Evolutionary conservation across 2,888 invertebrate species (phyloP).

Genomic region (Crepidodera aurea): DNA sequence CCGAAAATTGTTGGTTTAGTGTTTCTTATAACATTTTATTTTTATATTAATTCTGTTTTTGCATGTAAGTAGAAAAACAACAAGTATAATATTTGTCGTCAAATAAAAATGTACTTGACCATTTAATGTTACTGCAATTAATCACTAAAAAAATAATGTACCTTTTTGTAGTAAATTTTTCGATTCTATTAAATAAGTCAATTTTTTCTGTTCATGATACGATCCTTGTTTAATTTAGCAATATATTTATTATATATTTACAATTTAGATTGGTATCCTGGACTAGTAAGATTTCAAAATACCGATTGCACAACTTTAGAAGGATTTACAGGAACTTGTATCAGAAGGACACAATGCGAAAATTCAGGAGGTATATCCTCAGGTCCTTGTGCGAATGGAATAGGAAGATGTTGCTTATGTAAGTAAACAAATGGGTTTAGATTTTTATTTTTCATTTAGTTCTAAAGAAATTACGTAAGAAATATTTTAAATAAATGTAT

Average conservation of each 20-base stretch:
- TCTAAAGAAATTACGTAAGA: not conserved
- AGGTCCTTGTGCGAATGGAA: constrained; percentile 74
- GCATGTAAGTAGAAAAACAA: constrained; percentile 8
- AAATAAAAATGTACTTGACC: too few relatives aligned
- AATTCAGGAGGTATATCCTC: constrained; percentile 75
- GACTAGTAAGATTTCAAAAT: constrained; percentile 78
- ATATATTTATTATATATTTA: too few relatives aligned
- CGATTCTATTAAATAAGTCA: too few relatives aligned
- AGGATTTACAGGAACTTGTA: constrained; percentile 76
- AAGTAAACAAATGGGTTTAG: constrained; percentile 57
- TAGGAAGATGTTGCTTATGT: constrained; percentile 86
- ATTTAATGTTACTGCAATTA: too few relatives aligned
- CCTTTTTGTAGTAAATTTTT: too few relatives aligned
- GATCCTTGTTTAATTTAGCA: too few relatives aligned
- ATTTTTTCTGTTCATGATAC: too few relatives aligned
- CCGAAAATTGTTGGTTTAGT: constrained; percentile 12
- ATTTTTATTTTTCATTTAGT: too few relatives aligned
- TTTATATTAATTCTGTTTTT: constrained; percentile 11
- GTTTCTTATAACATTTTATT: constrained; percentile 1
- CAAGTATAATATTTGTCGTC: too few relatives aligned
- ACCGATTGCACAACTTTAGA: constrained; percentile 73
- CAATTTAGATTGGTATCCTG: constrained; percentile 48
- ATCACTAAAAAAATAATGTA: too few relatives aligned
- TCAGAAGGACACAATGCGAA: constrained; percentile 75
- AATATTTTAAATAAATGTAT: too few relatives aligned